Base-by-base conservation (phyloP, 2,888 invertebrate genomes). In the Chaetoderma sp. region DNA sequence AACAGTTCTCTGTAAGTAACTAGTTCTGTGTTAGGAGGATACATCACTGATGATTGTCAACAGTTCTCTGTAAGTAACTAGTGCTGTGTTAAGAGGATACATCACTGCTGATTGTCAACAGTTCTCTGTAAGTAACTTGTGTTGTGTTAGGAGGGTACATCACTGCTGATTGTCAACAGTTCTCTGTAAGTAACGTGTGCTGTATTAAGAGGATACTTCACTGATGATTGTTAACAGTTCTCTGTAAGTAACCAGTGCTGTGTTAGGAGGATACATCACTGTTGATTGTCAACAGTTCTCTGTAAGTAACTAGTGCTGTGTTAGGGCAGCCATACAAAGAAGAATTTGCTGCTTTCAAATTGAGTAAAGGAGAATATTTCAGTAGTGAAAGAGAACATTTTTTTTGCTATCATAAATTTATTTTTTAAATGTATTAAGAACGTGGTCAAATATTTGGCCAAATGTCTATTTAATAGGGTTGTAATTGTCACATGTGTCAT, bases 61-160 rank as follows among this genome's bases (percentile, higher is more conserved):
- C 88, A 91, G 74, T 95, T 94, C 81, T 89, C 91, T 65, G 91
- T 92, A 87, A 87, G 90, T 88, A 21, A 2, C 49, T n/a, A n/a
- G n/a, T n/a, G 18, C 16, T 28, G n/a, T 21, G 23, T 21, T 21
- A 47, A 16, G 13, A 70, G 99, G 99, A n/a, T 89, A 88, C 61
- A 92, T 98, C 79, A 90, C 92, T 65, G 91, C 91, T 32, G 92
- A 93, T 82, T 95, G 93, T 83, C 93, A 92, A 30, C 88, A 91
- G 74, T 95, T 94, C 81, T 89, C 91, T 65, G 91, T 92, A 87
- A 87, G 90, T 88, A 21, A 2, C 49, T n/a, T n/a, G n/a, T n/a
- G 18, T 16, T 28, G n/a, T 21, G 23, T 21, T 21, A 47, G 8
- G 13, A 70, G 99, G 99, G n/a, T 89, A 88, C 61, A 92, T 98